Evolutionary conservation across 2,888 invertebrate genomes (phyloP), one percentile per base, ranked within the genome.

Genomic region (Caenorhabditis sp.): DNA sequence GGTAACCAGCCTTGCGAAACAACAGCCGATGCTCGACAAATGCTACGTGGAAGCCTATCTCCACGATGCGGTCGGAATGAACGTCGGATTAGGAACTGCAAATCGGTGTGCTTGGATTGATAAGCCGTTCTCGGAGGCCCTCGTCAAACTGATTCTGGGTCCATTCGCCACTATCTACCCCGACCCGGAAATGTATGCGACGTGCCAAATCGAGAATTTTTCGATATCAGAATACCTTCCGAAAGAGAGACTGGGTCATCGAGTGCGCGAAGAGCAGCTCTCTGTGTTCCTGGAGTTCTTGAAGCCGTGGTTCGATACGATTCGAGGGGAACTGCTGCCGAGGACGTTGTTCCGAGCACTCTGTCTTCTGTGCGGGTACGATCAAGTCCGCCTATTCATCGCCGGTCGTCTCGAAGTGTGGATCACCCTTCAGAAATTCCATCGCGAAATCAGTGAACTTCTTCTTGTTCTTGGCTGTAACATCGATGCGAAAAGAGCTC

Each of bases 251-350:
- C 22, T 26, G 26, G 70, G n/a, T 13, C 7, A 26, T 5, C 6
- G 13, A 3, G 30, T n/a, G 22, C 2, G 27, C 11, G 26, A 41
- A n/a, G 56, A 52, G 8, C 77, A 77, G 43, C n/a, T 70, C 9
- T 53, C 27, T 2, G 62, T 66, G 5, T 72, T 26, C 11, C 30
- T 72, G 11, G 77, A 77, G 35, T 59, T 70, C 22, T 48, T 77
- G n/a, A 71, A 59, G 24, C 61, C 72, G 0, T 77, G 77, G 77
- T 77, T 77, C 32, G 77, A 77, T 7, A 58, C 35, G 11, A 52
- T 77, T 43, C 71, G 72, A 11, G 72, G 71, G 5, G 77, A 77
- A 43, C n/a, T 63, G 0, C 55, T 70, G 4, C 77, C 77, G 15
- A 77, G 52, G 37, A 52, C 77, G 1, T 26, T 77, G 11, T 72